Evolutionary conservation across 2,113 vertebrate genomes (phyloP), one percentile per base, ranked within the genome.

Genomic region (Coptodon bakossiorum): DNA sequence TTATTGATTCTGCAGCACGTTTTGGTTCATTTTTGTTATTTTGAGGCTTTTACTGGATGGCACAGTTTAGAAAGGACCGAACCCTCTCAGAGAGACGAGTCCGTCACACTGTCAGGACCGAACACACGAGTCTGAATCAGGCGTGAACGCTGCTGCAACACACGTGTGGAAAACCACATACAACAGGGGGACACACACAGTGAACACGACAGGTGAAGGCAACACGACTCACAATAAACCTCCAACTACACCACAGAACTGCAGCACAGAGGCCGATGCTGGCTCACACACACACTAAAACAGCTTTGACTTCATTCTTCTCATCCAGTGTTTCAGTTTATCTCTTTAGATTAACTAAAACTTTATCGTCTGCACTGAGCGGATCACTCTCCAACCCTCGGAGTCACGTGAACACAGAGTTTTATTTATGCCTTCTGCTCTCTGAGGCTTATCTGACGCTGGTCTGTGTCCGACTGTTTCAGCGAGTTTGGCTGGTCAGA

Each of bases 1-100:
- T 68, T 0, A 68, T 9, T 40, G 63, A 22, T 24, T 14, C 63
- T 68, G 0, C 63, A 66, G 31, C 34, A 22, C 19, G 0, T 40
- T 68, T 0, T 68, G 63, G 34, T 1, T 66, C 34, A 68, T 40
- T 68, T 22, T 0, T 22, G 36, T 22, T 1, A 5, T 7, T 68
- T 68, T 40, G 34, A 68, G 34, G 36, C 11, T 68, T 68, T 6
- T 68, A 40, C 36, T 2, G 59, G 59, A 63, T 2, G 10, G 17
- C 31, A 66, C 43, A 45, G 43, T 13, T 45, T 45, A 45, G 48
- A 50, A 50, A 11, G 11, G 40, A 40, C 17, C 3, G 31, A 66
- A 36, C 9, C 31, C 31, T 66, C 17, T 66, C 61, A 66, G 61
- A 66, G 27, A 61, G 61, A 66, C 17, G 12, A 43, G 66, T 0